Evolutionary conservation across 2,113 vertebrate species (phyloP), one percentile per base, ranked within the genome.

Genomic region (Ctenodactylus gundi): DNA sequence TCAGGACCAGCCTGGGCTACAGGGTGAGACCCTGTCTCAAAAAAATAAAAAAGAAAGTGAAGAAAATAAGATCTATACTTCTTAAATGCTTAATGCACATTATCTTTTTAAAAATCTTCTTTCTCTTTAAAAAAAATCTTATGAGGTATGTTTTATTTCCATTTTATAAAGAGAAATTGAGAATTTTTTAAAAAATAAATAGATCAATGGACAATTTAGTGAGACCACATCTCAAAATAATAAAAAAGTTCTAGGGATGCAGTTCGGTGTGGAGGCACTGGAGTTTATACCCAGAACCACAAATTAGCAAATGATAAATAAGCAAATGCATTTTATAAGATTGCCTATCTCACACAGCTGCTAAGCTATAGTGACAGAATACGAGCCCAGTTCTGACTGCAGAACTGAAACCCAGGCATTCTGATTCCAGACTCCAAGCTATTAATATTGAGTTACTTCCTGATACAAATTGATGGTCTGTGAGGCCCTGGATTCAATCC

Each of bases 161-260:
- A 75, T 88, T 91, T 91, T 46, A 76, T 18, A 89, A n/a, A 93
- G 58, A 80, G 11, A 83, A 88, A 55, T 64, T 31, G 46, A 88
- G 27, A 49, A 75, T 73, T 64, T 65, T 64, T 44, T 25, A 41
- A 84, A 49, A 83, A 64, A 14, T n/a, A n/a, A n/a, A n/a, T n/a
- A n/a, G n/a, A n/a, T n/a, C n/a, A n/a, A n/a, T n/a, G n/a, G n/a
- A n/a, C n/a, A n/a, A n/a, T n/a, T n/a, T n/a, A n/a, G n/a, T n/a
- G n/a, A n/a, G n/a, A n/a, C n/a, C n/a, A n/a, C n/a, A n/a, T n/a
- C n/a, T n/a, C n/a, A n/a, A n/a, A n/a, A n/a, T n/a, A n/a, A n/a
- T n/a, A n/a, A n/a, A n/a, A n/a, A n/a, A n/a, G n/a, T n/a, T n/a
- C n/a, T n/a, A n/a, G n/a, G n/a, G n/a, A n/a, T n/a, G n/a, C n/a